phyloP scores from a whole-genome alignment of 2,113 vertebrate genomes.

The Sapayoa aenigma region DNA sequence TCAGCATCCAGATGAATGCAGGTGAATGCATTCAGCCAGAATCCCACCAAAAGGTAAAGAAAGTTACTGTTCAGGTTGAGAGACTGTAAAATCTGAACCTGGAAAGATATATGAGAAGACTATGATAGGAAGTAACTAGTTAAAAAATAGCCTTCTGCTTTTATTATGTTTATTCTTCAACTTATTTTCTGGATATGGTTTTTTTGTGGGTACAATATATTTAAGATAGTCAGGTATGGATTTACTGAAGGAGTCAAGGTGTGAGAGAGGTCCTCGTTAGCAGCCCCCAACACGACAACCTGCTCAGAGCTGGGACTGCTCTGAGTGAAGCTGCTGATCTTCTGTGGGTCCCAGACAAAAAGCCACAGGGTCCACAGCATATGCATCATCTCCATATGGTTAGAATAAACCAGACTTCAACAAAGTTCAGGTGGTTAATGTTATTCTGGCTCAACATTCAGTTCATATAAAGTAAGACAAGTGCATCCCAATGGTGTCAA shows the following conservation, averaged over 20 bases:
- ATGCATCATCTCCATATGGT: rapidly evolving
- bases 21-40: background rate
- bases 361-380: background rate
- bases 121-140: background rate
- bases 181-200: background rate
- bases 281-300: background rate
- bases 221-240: background rate
- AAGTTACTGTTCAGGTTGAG: background rate
- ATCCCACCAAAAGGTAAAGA: background rate
- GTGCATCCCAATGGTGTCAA: background rate
- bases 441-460: background rate
- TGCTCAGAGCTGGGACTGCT: background rate
- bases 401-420: background rate
- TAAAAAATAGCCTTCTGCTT: background rate
- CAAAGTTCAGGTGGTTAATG: background rate
- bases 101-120: background rate
- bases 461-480: background rate
- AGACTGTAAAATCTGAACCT: background rate
- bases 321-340: background rate
- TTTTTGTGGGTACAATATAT: background rate
- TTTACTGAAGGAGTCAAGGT: background rate
- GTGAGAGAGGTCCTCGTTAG: background rate
- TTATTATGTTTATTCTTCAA: background rate
- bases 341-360: background rate
- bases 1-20: background rate